These are phyloP conservation scores for Gambusia yucatana DNA, from an alignment of 2,797 vertebrate genomes.

Conservation along the genomic window DNA sequence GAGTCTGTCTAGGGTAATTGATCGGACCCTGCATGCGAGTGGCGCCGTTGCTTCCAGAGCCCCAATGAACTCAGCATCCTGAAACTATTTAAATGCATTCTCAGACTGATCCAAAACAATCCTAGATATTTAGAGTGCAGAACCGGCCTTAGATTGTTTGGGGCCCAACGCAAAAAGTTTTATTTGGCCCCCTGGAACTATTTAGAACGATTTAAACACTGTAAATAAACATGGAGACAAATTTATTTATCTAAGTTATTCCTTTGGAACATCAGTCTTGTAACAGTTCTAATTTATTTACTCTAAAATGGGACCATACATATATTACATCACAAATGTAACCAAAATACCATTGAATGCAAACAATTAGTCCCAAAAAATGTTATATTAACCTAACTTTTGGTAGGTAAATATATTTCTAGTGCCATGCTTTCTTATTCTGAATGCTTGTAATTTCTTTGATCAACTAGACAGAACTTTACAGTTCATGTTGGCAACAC, in stretches of 20 bases:
- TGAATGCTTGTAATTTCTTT: background rate
- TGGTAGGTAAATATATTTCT: background rate
- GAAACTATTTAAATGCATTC: conserved; percentile 69
- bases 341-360: background rate
- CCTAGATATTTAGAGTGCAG: conserved; percentile 61
- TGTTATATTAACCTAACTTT: background rate
- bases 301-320: background rate
- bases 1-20: conserved; percentile 56
- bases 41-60: conserved; percentile 64
- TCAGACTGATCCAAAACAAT: conserved; percentile 72
- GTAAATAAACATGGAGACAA: background rate
- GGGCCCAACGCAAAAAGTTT: background rate
- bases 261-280: background rate
- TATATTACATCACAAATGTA: background rate
- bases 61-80: conserved; percentile 39
- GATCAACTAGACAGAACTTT: background rate
- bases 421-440: background rate
- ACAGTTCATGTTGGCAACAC: background rate
- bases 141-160: conserved; percentile 12
- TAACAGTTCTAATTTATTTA: background rate
- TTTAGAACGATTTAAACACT: background rate
- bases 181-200: background rate
- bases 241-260: background rate
- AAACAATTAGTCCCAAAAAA: background rate
- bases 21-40: conserved; percentile 37